Evolutionary conservation across 1,140 invertebrate genomes (phyloP), one percentile per base, ranked within the genome.

Genomic region (Meloidogyne exigua): DNA sequence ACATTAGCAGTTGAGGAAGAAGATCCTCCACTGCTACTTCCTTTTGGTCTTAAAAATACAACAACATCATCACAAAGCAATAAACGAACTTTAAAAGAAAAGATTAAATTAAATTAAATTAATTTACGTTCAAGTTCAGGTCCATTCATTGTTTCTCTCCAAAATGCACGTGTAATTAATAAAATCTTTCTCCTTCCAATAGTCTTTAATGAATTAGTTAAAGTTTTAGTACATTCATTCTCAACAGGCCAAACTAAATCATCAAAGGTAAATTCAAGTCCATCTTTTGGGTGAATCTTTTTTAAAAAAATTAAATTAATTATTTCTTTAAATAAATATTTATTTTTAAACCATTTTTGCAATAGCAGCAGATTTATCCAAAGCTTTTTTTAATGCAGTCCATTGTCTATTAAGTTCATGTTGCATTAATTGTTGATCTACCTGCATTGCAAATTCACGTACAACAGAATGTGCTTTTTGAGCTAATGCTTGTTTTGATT

Each of bases 1-100:
- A n/a, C 49, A 57, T 57, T 57, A n/a, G 18, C 49, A 15, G 21
- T 73, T 18, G 57, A 62, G 57, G 36, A 26, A 21, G 71, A 28
- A 23, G 71, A 26, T 7, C 68, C 68, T 39, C 68, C 28, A 62
- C 32, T n/a, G n/a, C n/a, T n/a, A n/a, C n/a, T 9, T 68, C 36
- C 26, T 71, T 82, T 81, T 44, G 26, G 39, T n/a, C 76, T 82
- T 15, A 82, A 72, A 36, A 82, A 83, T 11, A 83, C 81, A 36
- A 82, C 28, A 68, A 82, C 68, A 63, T 82, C 81, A 49, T 82
- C 81, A 42, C 81, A 82, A 18, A 82, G 77, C 10, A 82, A 36
- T 69, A 82, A 49, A 25, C 68, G 68, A 36, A 78, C 76, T 78
- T 21, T 32, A 75, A 74, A 65, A 25, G 25, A 49, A 28, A 26